Evolutionary conservation across 2,797 vertebrate genomes (phyloP).

Genomic region (Phoxinus dragarum): DNA sequence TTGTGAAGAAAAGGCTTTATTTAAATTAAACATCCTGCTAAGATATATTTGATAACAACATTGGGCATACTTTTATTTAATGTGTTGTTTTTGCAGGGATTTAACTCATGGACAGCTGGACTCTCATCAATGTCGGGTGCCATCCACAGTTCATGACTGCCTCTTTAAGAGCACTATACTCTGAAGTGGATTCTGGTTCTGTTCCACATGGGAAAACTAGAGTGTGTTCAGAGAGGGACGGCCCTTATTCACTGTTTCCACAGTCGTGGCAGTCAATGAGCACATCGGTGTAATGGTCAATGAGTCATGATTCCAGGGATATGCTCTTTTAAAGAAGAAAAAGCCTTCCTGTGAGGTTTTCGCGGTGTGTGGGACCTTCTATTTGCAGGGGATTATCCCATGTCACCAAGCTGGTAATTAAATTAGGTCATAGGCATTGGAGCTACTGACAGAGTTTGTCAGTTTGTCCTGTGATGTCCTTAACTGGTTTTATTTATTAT

Average conservation of each 20-base stretch:
- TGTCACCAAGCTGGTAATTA: conserved; percentile 70
- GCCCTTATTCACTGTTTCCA: conserved; percentile 21
- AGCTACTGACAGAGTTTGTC: conserved; percentile 8
- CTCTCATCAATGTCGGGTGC: background rate
- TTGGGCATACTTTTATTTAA: background rate
- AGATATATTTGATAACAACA: background rate
- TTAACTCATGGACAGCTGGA: conserved; percentile 6
- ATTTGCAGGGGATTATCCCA: conserved; percentile 44
- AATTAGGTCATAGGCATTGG: conserved; percentile 60
- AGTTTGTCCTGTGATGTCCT: background rate
- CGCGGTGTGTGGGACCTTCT: background rate
- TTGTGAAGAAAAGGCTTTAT: background rate
- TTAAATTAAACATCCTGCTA: background rate
- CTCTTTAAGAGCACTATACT: conserved; percentile 10
- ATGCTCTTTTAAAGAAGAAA: conserved; percentile 25
- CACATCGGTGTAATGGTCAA: background rate
- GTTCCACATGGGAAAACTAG: background rate
- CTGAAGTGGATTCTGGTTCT: conserved; percentile 10
- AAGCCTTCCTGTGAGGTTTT: conserved; percentile 14
- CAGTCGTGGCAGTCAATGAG: conserved; percentile 15
- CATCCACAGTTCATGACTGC: conserved; percentile 14
- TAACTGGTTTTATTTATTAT: background rate
- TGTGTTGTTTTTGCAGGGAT: background rate
- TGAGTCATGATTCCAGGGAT: conserved; percentile 29
- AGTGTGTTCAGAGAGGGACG: background rate